Evolutionary conservation across 1,140 invertebrate species (phyloP).

Genomic region (Drosophila kohkoa): DNA sequence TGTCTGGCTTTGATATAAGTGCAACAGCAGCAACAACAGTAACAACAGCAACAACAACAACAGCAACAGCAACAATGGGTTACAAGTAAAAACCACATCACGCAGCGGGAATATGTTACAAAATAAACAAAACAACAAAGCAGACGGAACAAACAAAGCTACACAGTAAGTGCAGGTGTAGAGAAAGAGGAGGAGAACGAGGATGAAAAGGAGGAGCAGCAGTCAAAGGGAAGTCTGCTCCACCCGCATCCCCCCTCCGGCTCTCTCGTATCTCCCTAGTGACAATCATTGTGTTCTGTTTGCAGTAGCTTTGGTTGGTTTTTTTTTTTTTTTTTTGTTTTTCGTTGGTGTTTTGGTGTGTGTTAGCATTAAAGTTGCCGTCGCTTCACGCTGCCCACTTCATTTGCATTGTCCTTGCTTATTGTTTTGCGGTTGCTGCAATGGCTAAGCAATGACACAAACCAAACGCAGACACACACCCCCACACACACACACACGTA

Average conservation of each 20-base stretch:
- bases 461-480: conserved; percentile 15
- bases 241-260: neutral
- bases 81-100: conserved; percentile 42
- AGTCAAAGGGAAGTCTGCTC: conserved; percentile 1
- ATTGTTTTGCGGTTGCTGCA: conserved; percentile 72
- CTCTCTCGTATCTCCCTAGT: neutral
- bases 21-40: conserved; percentile 15
- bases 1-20: conserved; percentile 43
- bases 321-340: conserved; percentile 2
- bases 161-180: conserved; percentile 20
- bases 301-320: conserved; percentile 23
- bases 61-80: conserved; percentile 16
- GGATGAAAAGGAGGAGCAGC: neutral
- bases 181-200: neutral
- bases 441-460: conserved; percentile 62
- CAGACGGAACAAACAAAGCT: conserved; percentile 30
- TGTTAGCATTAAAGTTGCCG: neutral
- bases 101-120: conserved; percentile 48
- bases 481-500: neutral
- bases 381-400: conserved; percentile 44
- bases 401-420: conserved; percentile 76
- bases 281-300: conserved; percentile 48
- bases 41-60: conserved; percentile 11
- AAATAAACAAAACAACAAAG: conserved; percentile 47
- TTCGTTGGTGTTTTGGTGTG: neutral